phyloP scores from a whole-genome alignment of 2,797 vertebrate species.

The Danio tinwini region DNA sequence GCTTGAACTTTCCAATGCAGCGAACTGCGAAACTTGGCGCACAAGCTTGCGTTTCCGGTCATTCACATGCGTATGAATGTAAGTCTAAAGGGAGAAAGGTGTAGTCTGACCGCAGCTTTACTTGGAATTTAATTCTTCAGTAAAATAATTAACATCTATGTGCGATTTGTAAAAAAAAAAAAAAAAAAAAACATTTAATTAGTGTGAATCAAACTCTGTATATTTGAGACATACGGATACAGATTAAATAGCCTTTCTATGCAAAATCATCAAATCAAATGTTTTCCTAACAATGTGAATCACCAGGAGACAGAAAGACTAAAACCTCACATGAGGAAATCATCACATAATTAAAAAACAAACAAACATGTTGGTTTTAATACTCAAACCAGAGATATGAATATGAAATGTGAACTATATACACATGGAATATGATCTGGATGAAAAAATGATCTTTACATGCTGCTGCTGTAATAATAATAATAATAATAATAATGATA shows the following conservation, averaged over 20 bases:
- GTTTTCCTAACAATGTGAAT: not conserved
- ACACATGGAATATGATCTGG: slow-evolving; percentile 6
- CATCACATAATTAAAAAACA: not conserved
- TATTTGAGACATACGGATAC: not conserved
- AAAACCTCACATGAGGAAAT: not conserved
- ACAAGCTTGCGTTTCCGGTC: too few relatives aligned
- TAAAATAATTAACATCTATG: not conserved
- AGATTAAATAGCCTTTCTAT: not conserved
- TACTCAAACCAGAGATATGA: not conserved
- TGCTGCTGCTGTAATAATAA: not conserved
- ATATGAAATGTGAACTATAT: slow-evolving; percentile 21
- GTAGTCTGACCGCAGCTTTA: too few relatives aligned
- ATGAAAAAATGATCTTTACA: slow-evolving; percentile 5
- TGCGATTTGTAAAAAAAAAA: not conserved
- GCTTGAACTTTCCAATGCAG: too few relatives aligned
- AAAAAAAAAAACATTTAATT: not conserved
- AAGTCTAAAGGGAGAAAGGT: too few relatives aligned
- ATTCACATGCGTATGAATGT: too few relatives aligned
- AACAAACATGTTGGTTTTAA: not conserved
- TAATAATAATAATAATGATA: slow-evolving; percentile 2
- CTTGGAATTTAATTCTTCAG: not conserved
- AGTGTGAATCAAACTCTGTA: not conserved
- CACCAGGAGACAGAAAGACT: not conserved
- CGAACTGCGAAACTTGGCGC: too few relatives aligned
- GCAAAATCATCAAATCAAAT: not conserved